A percentile compares a stretch with the other conserved stretches of the same genome.
Conservation (phyloP, 2,888 invertebrate species). For the Dolichomitus sp. region DNA sequence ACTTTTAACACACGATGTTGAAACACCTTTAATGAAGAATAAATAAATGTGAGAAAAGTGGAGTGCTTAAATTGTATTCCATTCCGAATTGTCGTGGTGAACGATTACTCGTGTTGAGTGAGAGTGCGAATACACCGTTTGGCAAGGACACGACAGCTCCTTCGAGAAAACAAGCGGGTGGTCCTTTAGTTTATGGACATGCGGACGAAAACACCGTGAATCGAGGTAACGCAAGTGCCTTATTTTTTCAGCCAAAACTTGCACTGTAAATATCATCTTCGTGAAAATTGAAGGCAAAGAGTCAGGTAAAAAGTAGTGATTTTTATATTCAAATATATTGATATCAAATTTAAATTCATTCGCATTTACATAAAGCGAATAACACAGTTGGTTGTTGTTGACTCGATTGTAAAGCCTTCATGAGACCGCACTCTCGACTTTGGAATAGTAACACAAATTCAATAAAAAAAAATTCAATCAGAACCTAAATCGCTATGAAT, state of each 20-base stretch:
- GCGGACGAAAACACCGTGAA: conserved; percentile 65
- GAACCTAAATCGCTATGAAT: neutral
- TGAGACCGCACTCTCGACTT: neutral
- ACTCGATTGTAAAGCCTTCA: neutral
- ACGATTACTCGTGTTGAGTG: conserved; percentile 29
- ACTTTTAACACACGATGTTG: neutral
- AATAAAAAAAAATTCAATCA: neutral
- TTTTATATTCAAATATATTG: neutral
- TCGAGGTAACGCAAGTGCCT: conserved; percentile 75
- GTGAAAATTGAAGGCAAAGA: too few species aligned
- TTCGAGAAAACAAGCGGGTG: conserved; percentile 26
- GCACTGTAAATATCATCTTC: too few species aligned
- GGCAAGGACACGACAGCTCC: conserved; percentile 15
- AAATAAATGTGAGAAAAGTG: conserved; percentile 24
- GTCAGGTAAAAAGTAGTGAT: too few species aligned
- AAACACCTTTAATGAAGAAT: neutral
- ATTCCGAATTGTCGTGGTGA: conserved; percentile 45
- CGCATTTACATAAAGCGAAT: neutral
- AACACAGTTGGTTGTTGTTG: neutral
- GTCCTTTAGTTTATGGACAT: conserved; percentile 69
- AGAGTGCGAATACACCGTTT: conserved; percentile 59
- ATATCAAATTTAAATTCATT: too few species aligned
- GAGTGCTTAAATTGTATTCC: neutral
- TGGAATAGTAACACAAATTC: neutral
- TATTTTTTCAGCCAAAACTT: too few species aligned